Conservation (phyloP, 2,797 vertebrate species). For the Pangasius krempfi region DNA sequence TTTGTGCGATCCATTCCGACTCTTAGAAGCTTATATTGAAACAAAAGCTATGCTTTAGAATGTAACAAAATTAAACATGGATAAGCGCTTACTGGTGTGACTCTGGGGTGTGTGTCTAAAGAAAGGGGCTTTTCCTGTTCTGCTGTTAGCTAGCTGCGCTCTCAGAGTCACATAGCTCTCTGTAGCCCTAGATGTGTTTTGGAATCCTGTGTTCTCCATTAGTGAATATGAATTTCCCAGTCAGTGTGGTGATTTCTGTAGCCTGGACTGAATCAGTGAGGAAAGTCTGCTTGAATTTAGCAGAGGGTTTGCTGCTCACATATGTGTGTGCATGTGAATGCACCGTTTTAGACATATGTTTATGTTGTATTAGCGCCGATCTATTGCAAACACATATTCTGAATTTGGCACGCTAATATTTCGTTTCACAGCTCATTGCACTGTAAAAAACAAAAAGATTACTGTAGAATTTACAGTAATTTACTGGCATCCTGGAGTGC, state of each 20-base stretch:
- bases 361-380: not conserved
- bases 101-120: too few species aligned
- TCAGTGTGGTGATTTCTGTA: not conserved
- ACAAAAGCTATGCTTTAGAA: conserved; percentile 8
- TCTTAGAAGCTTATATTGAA: not conserved
- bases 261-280: not conserved
- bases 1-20: not conserved
- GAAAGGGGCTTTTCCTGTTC: too few species aligned
- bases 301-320: not conserved
- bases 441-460: not conserved
- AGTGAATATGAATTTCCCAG: not conserved
- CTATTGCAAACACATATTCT: not conserved
- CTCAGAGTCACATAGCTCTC: too few species aligned
- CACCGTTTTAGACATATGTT: not conserved
- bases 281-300: not conserved
- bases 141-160: too few species aligned
- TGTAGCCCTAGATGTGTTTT: too few species aligned
- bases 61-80: not conserved
- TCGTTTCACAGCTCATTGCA: not conserved
- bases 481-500: not conserved
- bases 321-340: not conserved
- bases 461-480: not conserved
- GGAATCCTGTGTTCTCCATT: not conserved
- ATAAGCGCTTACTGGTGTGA: not conserved
- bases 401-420: not conserved